A percentile compares a stretch with the other conserved stretches of the same genome.
Conservation (phyloP, 2,113 vertebrate genomes). For the Pluvialis apricaria region DNA sequence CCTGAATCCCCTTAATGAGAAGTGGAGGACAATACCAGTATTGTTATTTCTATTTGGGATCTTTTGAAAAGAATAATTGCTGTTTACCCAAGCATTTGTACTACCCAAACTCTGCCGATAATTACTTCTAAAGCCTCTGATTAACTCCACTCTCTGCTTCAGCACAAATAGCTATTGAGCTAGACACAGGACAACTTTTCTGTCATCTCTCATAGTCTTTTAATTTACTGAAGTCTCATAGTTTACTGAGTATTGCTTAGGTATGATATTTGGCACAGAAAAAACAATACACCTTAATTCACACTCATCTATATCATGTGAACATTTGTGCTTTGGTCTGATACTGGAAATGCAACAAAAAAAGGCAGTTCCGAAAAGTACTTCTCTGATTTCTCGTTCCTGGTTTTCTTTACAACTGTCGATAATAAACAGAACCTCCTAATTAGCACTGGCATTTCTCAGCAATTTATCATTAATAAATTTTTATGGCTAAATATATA, state of each 20-base stretch:
- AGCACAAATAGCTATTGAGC: conserved; percentile 80
- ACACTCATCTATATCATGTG: conserved; percentile 43
- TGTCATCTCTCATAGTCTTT: conserved; percentile 62
- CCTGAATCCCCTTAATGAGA: conserved; percentile 85
- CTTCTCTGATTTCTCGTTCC: not conserved
- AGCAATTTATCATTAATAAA: conserved; percentile 72
- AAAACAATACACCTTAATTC: conserved; percentile 65
- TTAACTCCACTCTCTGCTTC: conserved; percentile 82
- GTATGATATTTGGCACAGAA: conserved; percentile 53
- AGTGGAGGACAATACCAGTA: conserved; percentile 84
- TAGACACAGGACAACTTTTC: conserved; percentile 66
- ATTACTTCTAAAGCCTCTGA: conserved; percentile 84
- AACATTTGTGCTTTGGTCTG: not conserved
- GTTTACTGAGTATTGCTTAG: conserved; percentile 56
- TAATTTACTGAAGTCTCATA: not conserved
- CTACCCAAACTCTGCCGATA: conserved; percentile 77
- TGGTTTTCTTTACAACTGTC: not conserved
- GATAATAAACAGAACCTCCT: conserved; percentile 39
- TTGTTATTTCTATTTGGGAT: conserved; percentile 84
- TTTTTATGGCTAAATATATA: conserved; percentile 62
- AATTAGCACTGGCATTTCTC: conserved; percentile 62
- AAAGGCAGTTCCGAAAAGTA: not conserved
- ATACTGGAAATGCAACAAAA: conserved; percentile 15
- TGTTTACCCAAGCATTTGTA: conserved; percentile 89
- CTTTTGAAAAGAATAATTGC: conserved; percentile 84